Conservation (phyloP, 2,113 vertebrate species). For the Dipodomys ordii region DNA sequence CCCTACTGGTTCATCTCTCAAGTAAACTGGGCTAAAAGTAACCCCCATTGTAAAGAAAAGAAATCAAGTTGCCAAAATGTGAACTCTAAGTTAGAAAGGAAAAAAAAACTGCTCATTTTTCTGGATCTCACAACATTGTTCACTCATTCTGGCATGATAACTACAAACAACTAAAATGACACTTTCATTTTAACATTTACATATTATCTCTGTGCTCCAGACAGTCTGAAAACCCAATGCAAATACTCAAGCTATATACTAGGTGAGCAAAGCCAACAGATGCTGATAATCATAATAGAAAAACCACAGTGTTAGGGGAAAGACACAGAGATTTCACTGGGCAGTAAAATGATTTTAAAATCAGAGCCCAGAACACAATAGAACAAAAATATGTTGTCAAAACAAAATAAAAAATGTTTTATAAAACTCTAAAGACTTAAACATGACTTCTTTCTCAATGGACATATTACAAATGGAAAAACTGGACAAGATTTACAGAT, state of each 20-base stretch:
- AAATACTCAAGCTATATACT: constrained; percentile 53
- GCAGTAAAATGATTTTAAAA: constrained; percentile 26
- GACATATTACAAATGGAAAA: neutral
- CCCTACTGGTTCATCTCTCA: constrained; percentile 17
- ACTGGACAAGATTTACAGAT: neutral
- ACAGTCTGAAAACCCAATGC: constrained; percentile 31
- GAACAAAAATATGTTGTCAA: neutral
- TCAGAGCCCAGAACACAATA: constrained; percentile 53
- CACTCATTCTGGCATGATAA: neutral
- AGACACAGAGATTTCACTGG: constrained; percentile 14
- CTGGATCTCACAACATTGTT: constrained; percentile 34
- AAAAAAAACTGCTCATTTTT: constrained; percentile 29
- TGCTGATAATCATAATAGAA: neutral
- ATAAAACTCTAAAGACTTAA: neutral
- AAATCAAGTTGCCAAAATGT: constrained; percentile 50
- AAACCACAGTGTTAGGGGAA: neutral
- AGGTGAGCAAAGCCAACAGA: neutral
- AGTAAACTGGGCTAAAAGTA: constrained; percentile 24
- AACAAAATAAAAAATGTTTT: too few species aligned
- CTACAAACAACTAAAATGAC: constrained; percentile 18
- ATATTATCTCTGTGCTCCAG: constrained; percentile 1
- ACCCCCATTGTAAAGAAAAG: constrained; percentile 28
- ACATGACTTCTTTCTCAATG: neutral
- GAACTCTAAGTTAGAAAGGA: constrained; percentile 34
- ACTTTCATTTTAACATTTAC: constrained; percentile 25